Evolutionary conservation across 1,140 invertebrate species (phyloP).

Genomic region (Aphelinus certus): DNA sequence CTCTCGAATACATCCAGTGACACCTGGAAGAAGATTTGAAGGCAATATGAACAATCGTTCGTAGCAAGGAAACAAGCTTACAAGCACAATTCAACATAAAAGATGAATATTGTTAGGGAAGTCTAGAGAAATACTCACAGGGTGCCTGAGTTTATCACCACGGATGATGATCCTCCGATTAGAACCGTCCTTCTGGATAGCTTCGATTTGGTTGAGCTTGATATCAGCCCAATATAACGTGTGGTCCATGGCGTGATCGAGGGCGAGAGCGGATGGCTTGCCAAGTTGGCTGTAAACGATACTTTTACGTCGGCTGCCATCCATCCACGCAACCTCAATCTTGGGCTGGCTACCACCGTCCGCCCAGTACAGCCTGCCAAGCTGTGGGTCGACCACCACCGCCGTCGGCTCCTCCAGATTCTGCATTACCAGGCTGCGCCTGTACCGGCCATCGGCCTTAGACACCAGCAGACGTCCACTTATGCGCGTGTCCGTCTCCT

Average conservation of each 20-base stretch:
- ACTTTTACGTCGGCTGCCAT: conserved; percentile 84
- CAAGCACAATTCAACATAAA: too few species aligned
- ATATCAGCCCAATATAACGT: conserved; percentile 95
- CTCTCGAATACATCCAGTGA: conserved; percentile 94
- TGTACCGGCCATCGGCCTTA: conserved; percentile 89
- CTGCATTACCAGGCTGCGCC: conserved; percentile 76
- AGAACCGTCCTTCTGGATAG: conserved; percentile 84
- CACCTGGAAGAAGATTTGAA: conserved; percentile 31
- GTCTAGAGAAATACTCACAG: conserved; percentile 63
- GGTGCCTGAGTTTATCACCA: conserved; percentile 80
- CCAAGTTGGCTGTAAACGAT: conserved; percentile 83
- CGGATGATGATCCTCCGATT: conserved; percentile 79
- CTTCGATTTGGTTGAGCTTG: conserved; percentile 93
- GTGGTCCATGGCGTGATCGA: conserved; percentile 91
- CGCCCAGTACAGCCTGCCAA: conserved; percentile 89
- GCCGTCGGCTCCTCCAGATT: conserved; percentile 85
- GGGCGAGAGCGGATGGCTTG: conserved; percentile 86
- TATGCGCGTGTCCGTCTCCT: conserved; percentile 69
- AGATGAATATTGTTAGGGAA: background rate
- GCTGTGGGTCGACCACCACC: conserved; percentile 86
- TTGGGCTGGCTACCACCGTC: conserved; percentile 85
- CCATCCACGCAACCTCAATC: conserved; percentile 95
- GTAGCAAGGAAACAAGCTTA: too few species aligned
- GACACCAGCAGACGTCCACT: conserved; percentile 85
- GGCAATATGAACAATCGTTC: background rate